Evolutionary conservation across 2,113 vertebrate genomes (phyloP), one percentile per base, ranked within the genome.

Genomic region (Upupa epops): DNA sequence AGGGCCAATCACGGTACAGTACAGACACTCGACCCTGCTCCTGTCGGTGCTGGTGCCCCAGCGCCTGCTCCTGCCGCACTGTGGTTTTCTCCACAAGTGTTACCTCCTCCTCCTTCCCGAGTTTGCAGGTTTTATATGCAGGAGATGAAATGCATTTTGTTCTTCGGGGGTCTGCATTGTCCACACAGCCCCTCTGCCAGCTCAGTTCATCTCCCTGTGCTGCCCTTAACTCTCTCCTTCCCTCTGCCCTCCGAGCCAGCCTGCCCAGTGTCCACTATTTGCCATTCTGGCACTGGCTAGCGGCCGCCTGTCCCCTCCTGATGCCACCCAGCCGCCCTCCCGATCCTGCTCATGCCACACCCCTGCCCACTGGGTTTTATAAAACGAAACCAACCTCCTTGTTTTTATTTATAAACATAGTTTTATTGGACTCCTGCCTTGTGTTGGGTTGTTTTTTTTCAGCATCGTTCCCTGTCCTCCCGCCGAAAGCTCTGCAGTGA

Each of bases 351-450:
- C 65, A 7, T 6, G 3, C 71, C 66, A 36, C 81, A 69, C 4
- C 83, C 76, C 92, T 72, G 46, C 55, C 88, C 6, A 14, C 92
- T 85, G 94, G 86, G 93, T 97, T 98, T 97, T 97, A 97, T 97
- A 97, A 92, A 88, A 90, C 87, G 81, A 55, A 97, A 81, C 90
- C 91, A n/a, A 81, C 78, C 83, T 89, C 49, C 83, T 96, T 96
- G 96, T 97, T 98, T 98, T 98, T 98, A 98, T 99, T 99, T 99
- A 98, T 99, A 98, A 98, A 98, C 98, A 98, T 98, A 98, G 98
- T 98, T 99, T 98, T 98, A 98, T 98, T 97, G 98, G 97, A 95
- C 77, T 85, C 58, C 55, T 77, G 56, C 61, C 48, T 90, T 21
- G 71, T 92, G 90, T 36, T 94, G 21, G 75, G 6, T 16, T 83